Evolutionary conservation across 2,797 vertebrate genomes (phyloP), one percentile per base, ranked within the genome.

Genomic region (Falco naumanni): DNA sequence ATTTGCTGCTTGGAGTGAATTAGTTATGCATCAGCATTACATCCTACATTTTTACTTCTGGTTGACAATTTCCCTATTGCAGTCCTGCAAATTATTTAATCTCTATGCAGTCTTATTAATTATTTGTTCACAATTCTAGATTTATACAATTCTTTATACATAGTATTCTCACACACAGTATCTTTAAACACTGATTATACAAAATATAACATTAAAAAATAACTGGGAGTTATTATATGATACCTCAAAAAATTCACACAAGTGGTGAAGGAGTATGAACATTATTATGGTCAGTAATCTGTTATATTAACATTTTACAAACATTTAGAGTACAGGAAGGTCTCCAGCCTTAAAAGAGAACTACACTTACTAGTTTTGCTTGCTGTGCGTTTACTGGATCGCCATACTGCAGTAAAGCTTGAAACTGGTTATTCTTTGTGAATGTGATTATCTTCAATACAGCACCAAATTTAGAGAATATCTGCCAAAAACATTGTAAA

Each of bases 361-460:
- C 69, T 63, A 29, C 89, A 98, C 99, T 98, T 97, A 99, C 99
- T 98, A 99, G 98, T 97, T 99, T 99, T 94, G 99, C 99, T 97
- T 99, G 99, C 85, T 99, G 99, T 29, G 99, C 99, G 7, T 99
- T 99, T 74, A 99, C 97, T 48, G 99, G 99, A 96, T 99, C 99
- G 9, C 99, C 99, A 97, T 99, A 99, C 93, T 99, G 99, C 76
- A 99, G 98, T 76, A 99, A 98, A 83, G 99, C 99, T 98, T 99
- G 99, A 98, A 99, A 99, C 97, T 99, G 99, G 98, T 99, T 99
- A 98, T 99, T 99, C 98, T 99, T 99, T 93, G 99, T 99, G 97
- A 99, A 99, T 51, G 99, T 99, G 98, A 99, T 99, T 97, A 99
- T 99, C 98, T 99, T 99, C 98, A 99, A 98, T 77, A 99, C 99